These are phyloP conservation scores for Venustaconcha ellipsiformis DNA, from an alignment of 1,140 invertebrate genomes.

Conservation along the genomic window DNA sequence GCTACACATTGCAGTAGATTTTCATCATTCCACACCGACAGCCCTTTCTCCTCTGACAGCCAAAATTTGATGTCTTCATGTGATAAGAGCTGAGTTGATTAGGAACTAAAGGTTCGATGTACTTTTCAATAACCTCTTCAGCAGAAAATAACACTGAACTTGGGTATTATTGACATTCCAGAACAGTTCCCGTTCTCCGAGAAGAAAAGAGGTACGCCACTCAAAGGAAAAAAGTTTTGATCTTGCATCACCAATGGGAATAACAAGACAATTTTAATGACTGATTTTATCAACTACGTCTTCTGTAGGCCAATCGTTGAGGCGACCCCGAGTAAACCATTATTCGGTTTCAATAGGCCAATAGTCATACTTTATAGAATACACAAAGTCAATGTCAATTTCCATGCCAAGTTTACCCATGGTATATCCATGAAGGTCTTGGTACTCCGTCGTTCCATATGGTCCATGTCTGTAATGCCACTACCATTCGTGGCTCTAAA, in stretches of 20 bases:
- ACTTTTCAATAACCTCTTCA: slow-evolving; percentile 8
- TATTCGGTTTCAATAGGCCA: slow-evolving; percentile 19
- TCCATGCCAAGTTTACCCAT: not conserved
- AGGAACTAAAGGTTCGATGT: slow-evolving; percentile 4
- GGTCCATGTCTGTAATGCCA: not conserved
- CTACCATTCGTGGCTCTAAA: too few relatives aligned
- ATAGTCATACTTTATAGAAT: not conserved
- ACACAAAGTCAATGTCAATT: not conserved
- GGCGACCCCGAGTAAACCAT: slow-evolving; percentile 8
- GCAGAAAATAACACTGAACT: slow-evolving; percentile 9
- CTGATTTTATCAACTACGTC: slow-evolving; percentile 7
- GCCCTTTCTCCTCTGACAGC: slow-evolving; percentile 6
- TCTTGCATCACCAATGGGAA: not conserved
- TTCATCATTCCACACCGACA: too few relatives aligned
- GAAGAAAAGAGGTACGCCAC: too few relatives aligned
- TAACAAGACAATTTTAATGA: slow-evolving; percentile 6
- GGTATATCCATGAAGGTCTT: not conserved
- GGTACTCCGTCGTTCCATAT: not conserved
- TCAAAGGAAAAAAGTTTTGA: too few relatives aligned
- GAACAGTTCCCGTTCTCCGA: too few relatives aligned
- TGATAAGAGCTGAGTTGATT: slow-evolving; percentile 21
- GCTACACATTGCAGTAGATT: not conserved
- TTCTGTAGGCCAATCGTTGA: slow-evolving; percentile 12
- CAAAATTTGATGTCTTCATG: slow-evolving; percentile 20
- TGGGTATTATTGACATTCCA: slow-evolving; percentile 14